Evolutionary conservation across 2,113 vertebrate genomes (phyloP).

Genomic region (Charina bottae): DNA sequence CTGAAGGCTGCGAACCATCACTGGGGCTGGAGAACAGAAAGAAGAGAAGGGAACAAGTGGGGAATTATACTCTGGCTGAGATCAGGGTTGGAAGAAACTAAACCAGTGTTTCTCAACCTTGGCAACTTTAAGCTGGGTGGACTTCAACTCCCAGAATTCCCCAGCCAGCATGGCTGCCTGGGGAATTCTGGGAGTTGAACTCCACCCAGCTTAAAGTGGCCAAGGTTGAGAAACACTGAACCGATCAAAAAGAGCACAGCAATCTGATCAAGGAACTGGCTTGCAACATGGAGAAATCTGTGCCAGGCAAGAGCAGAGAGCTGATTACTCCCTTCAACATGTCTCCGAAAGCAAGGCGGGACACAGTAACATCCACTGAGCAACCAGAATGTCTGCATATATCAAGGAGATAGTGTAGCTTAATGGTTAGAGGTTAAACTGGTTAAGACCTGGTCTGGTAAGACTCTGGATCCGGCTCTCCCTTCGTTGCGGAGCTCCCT

Average conservation of each 20-base stretch:
- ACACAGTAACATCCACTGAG: not conserved
- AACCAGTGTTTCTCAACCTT: not conserved
- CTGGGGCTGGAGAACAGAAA: conserved; percentile 75
- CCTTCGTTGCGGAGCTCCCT: too few species aligned
- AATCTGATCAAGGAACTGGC: not conserved
- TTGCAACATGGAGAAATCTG: not conserved
- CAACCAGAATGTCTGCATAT: not conserved
- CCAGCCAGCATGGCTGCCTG: too few species aligned
- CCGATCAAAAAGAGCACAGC: not conserved
- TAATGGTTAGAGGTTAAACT: not conserved
- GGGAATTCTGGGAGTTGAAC: too few species aligned
- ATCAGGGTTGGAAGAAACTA: not conserved
- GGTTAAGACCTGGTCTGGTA: not conserved
- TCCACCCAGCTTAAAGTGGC: too few species aligned
- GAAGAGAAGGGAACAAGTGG: rapidly evolving
- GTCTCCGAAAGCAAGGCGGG: not conserved
- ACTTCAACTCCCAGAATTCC: too few species aligned
- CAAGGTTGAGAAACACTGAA: not conserved
- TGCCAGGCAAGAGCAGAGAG: not conserved
- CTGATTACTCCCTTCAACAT: too few species aligned
- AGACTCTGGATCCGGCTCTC: too few species aligned
- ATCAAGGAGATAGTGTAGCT: too few species aligned
- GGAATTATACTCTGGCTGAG: not conserved
- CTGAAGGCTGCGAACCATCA: conserved; percentile 88
- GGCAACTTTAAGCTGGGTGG: too few species aligned